A percentile compares a stretch with the other conserved stretches of the same genome.
Evolutionary conservation across 2,888 invertebrate genomes (phyloP).

Genomic region (Seladonia tumulorum): DNA sequence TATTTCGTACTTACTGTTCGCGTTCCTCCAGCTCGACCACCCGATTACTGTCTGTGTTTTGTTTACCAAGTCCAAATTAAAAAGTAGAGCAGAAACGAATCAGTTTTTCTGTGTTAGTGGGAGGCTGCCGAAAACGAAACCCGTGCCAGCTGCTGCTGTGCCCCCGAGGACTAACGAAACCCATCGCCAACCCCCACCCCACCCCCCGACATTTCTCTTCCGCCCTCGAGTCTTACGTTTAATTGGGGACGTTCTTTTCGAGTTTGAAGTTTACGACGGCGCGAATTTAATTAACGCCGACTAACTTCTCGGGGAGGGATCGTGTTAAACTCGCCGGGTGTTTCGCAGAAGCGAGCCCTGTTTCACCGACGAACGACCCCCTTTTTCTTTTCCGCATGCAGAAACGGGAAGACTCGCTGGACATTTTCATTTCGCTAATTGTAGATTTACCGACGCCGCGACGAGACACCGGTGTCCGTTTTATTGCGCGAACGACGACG

Average conservation of each 20-base stretch:
- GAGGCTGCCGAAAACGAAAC: constrained; percentile 40
- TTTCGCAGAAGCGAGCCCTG: neutral
- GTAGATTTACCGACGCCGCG: neutral
- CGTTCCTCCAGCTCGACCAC: constrained; percentile 92
- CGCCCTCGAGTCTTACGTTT: constrained; percentile 30
- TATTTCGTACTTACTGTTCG: constrained; percentile 91
- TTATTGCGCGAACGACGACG: neutral
- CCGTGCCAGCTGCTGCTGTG: constrained; percentile 36
- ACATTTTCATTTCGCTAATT: constrained; percentile 11
- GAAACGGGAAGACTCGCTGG: neutral
- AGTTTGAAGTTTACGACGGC: constrained; percentile 25
- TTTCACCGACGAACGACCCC: neutral
- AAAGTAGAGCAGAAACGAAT: constrained; percentile 85
- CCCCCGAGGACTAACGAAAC: constrained; percentile 6
- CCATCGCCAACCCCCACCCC: neutral
- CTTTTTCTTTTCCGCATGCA: neutral
- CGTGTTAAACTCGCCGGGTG: neutral
- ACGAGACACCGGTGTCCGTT: neutral
- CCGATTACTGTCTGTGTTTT: constrained; percentile 90
- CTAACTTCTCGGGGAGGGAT: constrained; percentile 26
- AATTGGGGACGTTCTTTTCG: constrained; percentile 23
- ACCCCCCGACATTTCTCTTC: neutral
- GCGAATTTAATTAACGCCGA: constrained; percentile 49
- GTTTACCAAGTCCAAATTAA: constrained; percentile 85
- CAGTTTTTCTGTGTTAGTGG: constrained; percentile 84